Evolutionary conservation across 37 sponge, comb jelly and placozoan species (phyloP), one percentile per base, ranked within the genome.

Genomic region (Halisarca cf. caerulea): DNA sequence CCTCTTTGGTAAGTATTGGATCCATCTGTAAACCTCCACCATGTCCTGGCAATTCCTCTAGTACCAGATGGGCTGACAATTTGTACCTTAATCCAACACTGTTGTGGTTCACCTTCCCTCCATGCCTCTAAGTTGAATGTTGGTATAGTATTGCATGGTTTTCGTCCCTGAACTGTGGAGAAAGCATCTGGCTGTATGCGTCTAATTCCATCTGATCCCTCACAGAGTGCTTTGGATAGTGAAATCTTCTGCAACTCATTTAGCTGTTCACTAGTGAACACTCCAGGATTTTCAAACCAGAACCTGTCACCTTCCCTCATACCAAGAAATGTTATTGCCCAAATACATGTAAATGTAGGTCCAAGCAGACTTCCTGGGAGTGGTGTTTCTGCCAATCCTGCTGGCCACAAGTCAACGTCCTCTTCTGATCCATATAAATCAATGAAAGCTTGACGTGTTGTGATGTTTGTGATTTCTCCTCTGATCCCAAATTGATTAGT

Each of bases 221-320:
- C 94, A 82, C 98, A 98, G 24, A 94, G 81, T 3, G 95, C 90
- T 30, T 78, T 59, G 24, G 94, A 86, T 3, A 98, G 74, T 24
- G 86, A 75, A 30, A 75, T 62, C 68, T 82, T 84, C 42, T 69
- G 68, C 6, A 28, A 5, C 7, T 28, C 64, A 2, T n/a, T 14
- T 3, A 87, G 80, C 66, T 98, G 96, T 18, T 36, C 78, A 8
- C 40, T 15, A 27, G 92, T 93, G 85, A 98, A 98, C 7, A 90
- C 91, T 7, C 89, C 83, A 21, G 85, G 81, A 33, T 91, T 89
- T 51, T 82, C 82, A 71, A 90, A 95, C 62, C 57, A 98, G 85
- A 98, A 86, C 18, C 87, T 83, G n/a, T 86, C 87, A 0, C 87
- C 87, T 21, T 37, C 54, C 7, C 87, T 83, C 42, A 81, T 25